These are phyloP conservation scores for Nycticryphes semicollaris DNA, from an alignment of 2,113 vertebrate species.

Conservation along the genomic window DNA sequence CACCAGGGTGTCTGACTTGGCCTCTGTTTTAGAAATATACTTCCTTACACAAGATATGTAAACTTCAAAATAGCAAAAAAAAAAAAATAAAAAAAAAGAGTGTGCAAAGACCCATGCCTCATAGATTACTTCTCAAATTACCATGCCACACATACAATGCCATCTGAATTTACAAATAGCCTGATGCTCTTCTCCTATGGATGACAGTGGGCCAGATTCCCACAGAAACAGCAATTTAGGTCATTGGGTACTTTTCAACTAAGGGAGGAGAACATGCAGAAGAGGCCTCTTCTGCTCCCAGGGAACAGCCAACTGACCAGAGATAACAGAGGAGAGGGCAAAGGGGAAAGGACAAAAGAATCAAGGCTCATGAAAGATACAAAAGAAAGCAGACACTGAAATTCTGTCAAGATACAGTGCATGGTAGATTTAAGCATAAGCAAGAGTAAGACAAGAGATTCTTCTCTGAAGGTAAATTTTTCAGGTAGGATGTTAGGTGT, in stretches of 20 bases:
- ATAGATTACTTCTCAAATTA: neutral
- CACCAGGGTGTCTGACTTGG: neutral
- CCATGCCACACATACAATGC: neutral
- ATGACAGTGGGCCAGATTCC: neutral
- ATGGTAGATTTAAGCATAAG: neutral
- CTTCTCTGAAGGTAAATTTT: neutral
- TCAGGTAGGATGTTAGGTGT: neutral
- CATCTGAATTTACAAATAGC: neutral
- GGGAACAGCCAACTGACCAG: neutral
- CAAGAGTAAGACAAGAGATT: neutral
- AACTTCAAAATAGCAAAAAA: neutral
- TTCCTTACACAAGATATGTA: neutral
- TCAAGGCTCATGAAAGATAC: neutral
- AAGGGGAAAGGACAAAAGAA: neutral
- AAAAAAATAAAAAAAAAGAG: neutral
- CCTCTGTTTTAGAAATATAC: neutral
- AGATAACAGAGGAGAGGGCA: accelerated
- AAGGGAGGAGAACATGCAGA: neutral
- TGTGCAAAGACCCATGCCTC: neutral
- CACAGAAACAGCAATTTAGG: neutral
- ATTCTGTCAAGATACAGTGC: neutral
- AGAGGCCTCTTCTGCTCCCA: neutral
- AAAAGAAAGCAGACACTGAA: neutral
- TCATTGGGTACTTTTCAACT: neutral
- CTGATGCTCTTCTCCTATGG: neutral